Conservation (phyloP, 2,797 vertebrate genomes). For the Pempheris klunzingeri region DNA sequence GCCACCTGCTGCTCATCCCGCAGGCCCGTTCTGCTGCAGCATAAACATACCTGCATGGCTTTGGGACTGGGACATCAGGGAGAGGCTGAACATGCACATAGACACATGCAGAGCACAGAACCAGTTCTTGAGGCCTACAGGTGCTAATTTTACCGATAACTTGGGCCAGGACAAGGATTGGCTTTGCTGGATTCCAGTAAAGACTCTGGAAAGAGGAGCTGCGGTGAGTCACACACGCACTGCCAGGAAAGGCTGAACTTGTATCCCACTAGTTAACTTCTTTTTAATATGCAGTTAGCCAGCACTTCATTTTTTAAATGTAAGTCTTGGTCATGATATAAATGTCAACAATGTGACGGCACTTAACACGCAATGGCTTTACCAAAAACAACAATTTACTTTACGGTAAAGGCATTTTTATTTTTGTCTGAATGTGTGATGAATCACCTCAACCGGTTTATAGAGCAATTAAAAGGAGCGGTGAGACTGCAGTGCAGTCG, state of each 20-base stretch:
- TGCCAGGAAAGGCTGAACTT: slow-evolving; percentile 65
- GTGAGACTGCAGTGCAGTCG: slow-evolving; percentile 17
- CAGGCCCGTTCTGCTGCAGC: slow-evolving; percentile 65
- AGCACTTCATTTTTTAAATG: not conserved
- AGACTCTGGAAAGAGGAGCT: slow-evolving; percentile 38
- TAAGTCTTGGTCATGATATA: slow-evolving; percentile 10
- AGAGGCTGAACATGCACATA: slow-evolving; percentile 15
- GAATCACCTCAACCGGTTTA: slow-evolving; percentile 53
- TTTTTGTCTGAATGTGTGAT: slow-evolving; percentile 26
- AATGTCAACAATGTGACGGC: slow-evolving; percentile 17
- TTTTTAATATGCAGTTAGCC: slow-evolving; percentile 47
- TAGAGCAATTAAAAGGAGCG: slow-evolving; percentile 42
- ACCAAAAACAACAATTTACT: slow-evolving; percentile 32
- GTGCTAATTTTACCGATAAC: slow-evolving; percentile 61
- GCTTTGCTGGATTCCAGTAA: slow-evolving; percentile 67
- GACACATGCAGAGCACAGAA: not conserved
- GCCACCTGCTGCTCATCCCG: slow-evolving; percentile 77
- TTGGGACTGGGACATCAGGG: slow-evolving; percentile 39
- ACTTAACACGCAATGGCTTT: slow-evolving; percentile 10
- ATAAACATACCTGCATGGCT: slow-evolving; percentile 71
- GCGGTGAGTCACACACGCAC: slow-evolving; percentile 66
- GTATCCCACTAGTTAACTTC: slow-evolving; percentile 26
- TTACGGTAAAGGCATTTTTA: not conserved
- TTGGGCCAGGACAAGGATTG: slow-evolving; percentile 41
- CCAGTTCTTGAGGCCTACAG: slow-evolving; percentile 37